Percentiles rank a stretch among this genome's conserved stretches.
Conservation (phyloP, 2,113 vertebrate genomes). For the Notothenia rossii region DNA sequence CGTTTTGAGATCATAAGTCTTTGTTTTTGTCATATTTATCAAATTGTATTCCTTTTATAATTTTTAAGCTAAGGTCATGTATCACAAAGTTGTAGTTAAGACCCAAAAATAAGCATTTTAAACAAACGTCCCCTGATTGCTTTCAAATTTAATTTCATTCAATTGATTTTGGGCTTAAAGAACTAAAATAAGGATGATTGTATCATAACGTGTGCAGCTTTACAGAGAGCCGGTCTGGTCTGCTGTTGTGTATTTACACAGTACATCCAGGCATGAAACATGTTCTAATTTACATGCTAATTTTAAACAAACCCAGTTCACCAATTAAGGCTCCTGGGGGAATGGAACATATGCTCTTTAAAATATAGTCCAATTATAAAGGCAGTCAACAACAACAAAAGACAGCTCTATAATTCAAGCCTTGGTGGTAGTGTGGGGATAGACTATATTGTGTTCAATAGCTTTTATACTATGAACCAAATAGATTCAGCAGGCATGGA, state of each 20-base stretch:
- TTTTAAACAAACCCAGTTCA: neutral
- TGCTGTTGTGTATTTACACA: neutral
- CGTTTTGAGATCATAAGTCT: neutral
- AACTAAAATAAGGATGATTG: neutral
- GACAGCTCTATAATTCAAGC: neutral
- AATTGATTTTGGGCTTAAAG: conserved; percentile 1
- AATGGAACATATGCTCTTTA: conserved; percentile 8
- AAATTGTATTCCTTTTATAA: neutral
- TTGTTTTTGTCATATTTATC: neutral
- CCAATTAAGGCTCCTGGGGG: neutral
- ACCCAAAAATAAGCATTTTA: neutral
- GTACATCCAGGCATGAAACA: conserved; percentile 12
- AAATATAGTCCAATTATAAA: conserved; percentile 1
- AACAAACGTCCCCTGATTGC: neutral
- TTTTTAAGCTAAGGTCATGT: neutral
- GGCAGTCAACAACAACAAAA: conserved; percentile 1
- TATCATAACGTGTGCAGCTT: conserved; percentile 27
- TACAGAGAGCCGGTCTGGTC: neutral
- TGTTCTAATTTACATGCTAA: neutral
- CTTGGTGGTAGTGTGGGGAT: neutral
- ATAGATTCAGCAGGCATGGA: neutral
- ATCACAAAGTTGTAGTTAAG: neutral
- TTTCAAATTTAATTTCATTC: neutral
- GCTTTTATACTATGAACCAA: neutral
- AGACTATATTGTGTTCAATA: neutral